Evolutionary conservation across 2,797 vertebrate genomes (phyloP).

Genomic region (Anisognathus igniventris): DNA sequence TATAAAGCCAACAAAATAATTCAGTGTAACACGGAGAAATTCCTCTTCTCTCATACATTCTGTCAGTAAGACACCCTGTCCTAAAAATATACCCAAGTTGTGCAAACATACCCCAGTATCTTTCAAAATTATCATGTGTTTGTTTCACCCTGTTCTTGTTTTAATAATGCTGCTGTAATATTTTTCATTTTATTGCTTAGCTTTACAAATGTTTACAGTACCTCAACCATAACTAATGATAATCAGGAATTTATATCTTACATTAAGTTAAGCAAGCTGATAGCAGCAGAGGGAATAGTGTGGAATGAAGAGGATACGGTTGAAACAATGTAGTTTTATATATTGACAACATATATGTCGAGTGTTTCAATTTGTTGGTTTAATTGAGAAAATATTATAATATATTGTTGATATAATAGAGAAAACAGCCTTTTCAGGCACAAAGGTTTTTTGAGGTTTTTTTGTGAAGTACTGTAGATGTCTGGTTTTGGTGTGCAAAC

Average conservation of each 20-base stretch:
- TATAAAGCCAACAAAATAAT: neutral
- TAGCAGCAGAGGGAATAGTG: neutral
- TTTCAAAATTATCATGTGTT: neutral
- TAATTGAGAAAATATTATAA: neutral
- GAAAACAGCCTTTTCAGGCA: neutral
- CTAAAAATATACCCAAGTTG: neutral
- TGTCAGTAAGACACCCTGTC: neutral
- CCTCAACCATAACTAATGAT: neutral
- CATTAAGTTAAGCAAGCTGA: neutral
- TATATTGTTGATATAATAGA: neutral
- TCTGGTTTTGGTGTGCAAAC: neutral
- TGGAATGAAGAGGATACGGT: neutral
- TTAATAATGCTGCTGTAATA: neutral
- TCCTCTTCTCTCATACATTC: neutral
- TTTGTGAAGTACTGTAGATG: neutral
- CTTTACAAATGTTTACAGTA: neutral
- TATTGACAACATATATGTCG: neutral
- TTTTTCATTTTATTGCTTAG: neutral
- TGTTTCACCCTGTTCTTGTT: conserved; percentile 5
- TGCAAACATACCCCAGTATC: neutral
- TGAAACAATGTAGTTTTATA: neutral
- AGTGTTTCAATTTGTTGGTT: neutral
- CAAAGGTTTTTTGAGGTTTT: neutral
- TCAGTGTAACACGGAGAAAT: neutral
- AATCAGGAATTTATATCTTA: neutral